These are phyloP conservation scores for Muschampia plurimacula DNA, from an alignment of 2,888 invertebrate genomes.

Conservation along the genomic window DNA sequence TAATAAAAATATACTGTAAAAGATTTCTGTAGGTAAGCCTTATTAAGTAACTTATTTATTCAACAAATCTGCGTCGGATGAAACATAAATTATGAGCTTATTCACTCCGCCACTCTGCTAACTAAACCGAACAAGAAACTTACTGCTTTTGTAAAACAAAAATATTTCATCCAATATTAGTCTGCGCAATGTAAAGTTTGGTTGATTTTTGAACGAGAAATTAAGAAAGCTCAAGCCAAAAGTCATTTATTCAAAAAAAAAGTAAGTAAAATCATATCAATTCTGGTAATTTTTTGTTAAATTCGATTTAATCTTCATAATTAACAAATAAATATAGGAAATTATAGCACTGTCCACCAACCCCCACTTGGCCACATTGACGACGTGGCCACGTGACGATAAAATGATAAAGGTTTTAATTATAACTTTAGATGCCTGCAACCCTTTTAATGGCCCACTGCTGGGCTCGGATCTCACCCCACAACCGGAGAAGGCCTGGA, in stretches of 20 bases:
- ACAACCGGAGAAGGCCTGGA: too few relatives aligned
- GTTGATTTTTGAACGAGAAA: background rate
- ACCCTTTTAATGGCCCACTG: too few relatives aligned
- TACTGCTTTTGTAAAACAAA: conserved; percentile 5
- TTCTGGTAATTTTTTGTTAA: too few relatives aligned
- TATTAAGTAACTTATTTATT: conserved; percentile 9
- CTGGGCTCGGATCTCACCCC: too few relatives aligned
- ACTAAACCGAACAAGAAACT: conserved; percentile 16
- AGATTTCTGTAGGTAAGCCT: background rate
- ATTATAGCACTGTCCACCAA: too few relatives aligned
- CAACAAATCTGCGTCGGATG: conserved; percentile 11
- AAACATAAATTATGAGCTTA: conserved; percentile 19
- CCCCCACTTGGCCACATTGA: too few relatives aligned
- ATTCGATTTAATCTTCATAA: too few relatives aligned
- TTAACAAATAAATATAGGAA: too few relatives aligned
- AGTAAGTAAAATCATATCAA: too few relatives aligned
- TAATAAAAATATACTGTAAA: background rate
- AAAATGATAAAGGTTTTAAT: too few relatives aligned
- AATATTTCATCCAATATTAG: conserved; percentile 1
- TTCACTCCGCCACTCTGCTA: conserved; percentile 8
- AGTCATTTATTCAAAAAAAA: background rate
- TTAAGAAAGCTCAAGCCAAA: background rate
- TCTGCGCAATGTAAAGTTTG: background rate
- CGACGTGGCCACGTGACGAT: too few relatives aligned
- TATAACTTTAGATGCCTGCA: too few relatives aligned